phyloP scores from a whole-genome alignment of 2,888 invertebrate genomes.

The Lasius platythorax region DNA sequence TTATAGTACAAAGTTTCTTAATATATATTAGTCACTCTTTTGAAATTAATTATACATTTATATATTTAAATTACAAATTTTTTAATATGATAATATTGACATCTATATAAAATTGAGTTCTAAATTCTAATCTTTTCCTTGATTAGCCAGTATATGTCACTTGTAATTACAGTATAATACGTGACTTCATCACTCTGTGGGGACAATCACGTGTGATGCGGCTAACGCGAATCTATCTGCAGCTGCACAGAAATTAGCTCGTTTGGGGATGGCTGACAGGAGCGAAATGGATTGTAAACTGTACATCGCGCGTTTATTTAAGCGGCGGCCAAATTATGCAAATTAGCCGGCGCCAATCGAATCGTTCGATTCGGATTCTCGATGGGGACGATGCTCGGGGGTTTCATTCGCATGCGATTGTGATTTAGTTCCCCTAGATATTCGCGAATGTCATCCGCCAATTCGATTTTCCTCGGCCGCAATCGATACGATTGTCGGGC shows the following conservation, averaged over 20 bases:
- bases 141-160: neutral
- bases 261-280: constrained; percentile 6
- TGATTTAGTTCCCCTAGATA: constrained; percentile 26
- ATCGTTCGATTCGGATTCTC: constrained; percentile 10
- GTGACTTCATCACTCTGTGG: constrained; percentile 24
- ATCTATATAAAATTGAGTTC: neutral
- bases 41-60: neutral
- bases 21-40: neutral
- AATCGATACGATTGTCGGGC: constrained; percentile 3
- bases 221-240: neutral
- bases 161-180: constrained; percentile 34
- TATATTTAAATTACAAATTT: neutral
- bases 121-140: constrained; percentile 3
- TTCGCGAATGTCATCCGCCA: constrained; percentile 2
- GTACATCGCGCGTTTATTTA: constrained; percentile 36
- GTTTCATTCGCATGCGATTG: neutral
- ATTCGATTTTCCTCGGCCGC: constrained; percentile 4
- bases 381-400: too few species aligned
- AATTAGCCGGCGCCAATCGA: neutral
- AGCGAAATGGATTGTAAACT: constrained; percentile 37
- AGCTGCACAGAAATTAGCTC: constrained; percentile 20
- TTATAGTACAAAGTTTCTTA: neutral
- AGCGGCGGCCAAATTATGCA: constrained; percentile 37
- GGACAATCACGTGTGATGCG: neutral
- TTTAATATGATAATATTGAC: neutral